phyloP scores from a whole-genome alignment of 2,888 invertebrate genomes.

The Aelia acuminata region DNA sequence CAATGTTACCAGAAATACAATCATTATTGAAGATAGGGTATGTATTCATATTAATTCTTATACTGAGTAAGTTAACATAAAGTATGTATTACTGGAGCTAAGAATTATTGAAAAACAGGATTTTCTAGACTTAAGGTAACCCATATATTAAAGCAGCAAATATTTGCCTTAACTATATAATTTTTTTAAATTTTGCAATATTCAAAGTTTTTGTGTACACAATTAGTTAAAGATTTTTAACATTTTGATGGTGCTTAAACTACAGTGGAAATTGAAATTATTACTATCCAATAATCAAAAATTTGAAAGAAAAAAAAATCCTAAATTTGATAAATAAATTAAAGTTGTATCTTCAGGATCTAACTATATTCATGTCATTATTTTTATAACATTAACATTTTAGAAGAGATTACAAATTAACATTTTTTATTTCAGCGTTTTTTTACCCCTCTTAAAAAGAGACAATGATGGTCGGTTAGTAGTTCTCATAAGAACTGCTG shows the following conservation, averaged over 20 bases:
- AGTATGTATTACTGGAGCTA: background rate
- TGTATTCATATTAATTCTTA: background rate
- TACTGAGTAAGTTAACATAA: background rate
- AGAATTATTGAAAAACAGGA: no score
- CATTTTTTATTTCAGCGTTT: conserved; percentile 69
- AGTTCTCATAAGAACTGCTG: conserved; percentile 74
- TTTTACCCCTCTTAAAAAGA: conserved; percentile 73
- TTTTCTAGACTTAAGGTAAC: no score
- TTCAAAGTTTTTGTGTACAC: background rate
- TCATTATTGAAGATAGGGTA: conserved; percentile 73
- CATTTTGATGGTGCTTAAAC: no score
- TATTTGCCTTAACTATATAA: background rate
- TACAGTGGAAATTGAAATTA: no score
- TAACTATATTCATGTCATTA: no score
- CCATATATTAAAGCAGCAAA: background rate
- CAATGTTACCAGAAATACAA: conserved; percentile 73
- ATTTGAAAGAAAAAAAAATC: no score
- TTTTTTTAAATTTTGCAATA: background rate
- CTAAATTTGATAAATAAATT: no score
- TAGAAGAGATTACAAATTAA: no score
- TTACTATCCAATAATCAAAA: no score
- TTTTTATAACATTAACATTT: no score
- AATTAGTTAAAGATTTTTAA: no score
- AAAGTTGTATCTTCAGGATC: background rate
- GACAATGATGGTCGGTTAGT: conserved; percentile 73